Base-by-base conservation (phyloP, 2,888 invertebrate genomes). In the Phaonia tiefii region DNA sequence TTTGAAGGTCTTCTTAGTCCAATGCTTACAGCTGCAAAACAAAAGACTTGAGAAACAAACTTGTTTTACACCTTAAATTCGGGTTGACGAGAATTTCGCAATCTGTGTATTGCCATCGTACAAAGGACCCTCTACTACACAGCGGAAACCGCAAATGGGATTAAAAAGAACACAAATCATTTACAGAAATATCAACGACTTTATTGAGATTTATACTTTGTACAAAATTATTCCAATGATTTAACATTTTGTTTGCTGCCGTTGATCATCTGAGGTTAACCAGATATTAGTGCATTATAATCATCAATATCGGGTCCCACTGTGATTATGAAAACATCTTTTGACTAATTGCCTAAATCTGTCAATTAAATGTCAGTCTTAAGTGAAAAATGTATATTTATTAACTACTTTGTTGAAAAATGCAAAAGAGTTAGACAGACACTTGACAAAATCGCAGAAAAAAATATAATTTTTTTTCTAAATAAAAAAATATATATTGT, bases 291-390 rank as follows among this genome's bases (percentile, higher is more conserved):
- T 37, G 65, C 39, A 26, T 51, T 39, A 31, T 31, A 5, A 54
- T 70, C 49, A 76, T 31, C 42, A 65, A 31, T 63, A 42, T 42
- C 31, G 31, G n/a, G 39, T 63, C 37, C 42, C 42, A 51, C 22
- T 56, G 46, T 56, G 65, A 42, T 65, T 49, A 58, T 15, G 49
- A 51, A 74, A 75, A 72, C 75, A 63, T 69, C 39, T 26, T 60
- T 75, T 81, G 75, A 81, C 76, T 79, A 79, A 77, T 86, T 86
- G 85, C 86, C 86, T 87, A 86, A 87, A 87, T 86, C 85, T 85
- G 85, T 85, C 86, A 87, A 85, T 85, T 83, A 86, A 86, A 85
- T 86, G 86, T 85, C 86, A 85, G 84, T 83, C 80, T 74, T 71
- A 84, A 82, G 84, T 25, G 60, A 31, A 49, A 60, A 31, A 39